Evolutionary conservation across 2,113 vertebrate genomes (phyloP).

Genomic region (Ceyx melanurus): DNA sequence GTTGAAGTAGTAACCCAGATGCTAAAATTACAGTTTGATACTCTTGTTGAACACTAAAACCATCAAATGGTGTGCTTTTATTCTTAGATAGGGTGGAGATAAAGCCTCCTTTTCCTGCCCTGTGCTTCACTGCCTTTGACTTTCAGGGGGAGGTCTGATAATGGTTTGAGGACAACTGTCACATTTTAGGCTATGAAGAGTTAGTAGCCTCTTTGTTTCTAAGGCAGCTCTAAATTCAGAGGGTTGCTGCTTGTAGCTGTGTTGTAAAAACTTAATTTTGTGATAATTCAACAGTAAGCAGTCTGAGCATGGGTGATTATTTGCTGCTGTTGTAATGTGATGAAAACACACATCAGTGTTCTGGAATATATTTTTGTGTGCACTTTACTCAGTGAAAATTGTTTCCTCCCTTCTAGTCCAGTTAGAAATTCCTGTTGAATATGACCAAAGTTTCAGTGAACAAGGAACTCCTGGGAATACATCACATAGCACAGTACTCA

Average conservation of each 20-base stretch:
- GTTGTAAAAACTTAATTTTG: neutral
- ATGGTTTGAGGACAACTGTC: neutral
- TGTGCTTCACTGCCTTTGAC: neutral
- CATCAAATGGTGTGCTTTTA: neutral
- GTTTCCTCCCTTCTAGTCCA: conserved; percentile 54
- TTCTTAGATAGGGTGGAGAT: neutral
- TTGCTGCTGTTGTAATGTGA: neutral
- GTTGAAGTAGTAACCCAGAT: neutral
- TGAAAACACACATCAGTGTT: fast-evolving
- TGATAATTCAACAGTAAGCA: neutral
- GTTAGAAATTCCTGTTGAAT: conserved; percentile 60
- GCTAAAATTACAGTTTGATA: neutral
- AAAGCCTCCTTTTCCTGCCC: neutral
- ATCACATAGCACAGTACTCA: conserved; percentile 13
- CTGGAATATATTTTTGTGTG: neutral
- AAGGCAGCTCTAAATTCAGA: neutral
- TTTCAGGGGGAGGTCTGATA: neutral
- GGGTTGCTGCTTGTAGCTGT: neutral
- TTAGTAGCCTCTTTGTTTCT: neutral
- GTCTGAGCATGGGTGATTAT: neutral
- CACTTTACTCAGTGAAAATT: neutral
- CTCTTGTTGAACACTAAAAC: neutral
- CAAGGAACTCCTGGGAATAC: conserved; percentile 55
- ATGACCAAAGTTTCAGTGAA: conserved; percentile 61
- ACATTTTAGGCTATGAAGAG: neutral